A percentile compares a stretch with the other conserved stretches of the same genome.
phyloP scores from a whole-genome alignment of 1,140 invertebrate genomes.

The Probaryconus sp. region DNA sequence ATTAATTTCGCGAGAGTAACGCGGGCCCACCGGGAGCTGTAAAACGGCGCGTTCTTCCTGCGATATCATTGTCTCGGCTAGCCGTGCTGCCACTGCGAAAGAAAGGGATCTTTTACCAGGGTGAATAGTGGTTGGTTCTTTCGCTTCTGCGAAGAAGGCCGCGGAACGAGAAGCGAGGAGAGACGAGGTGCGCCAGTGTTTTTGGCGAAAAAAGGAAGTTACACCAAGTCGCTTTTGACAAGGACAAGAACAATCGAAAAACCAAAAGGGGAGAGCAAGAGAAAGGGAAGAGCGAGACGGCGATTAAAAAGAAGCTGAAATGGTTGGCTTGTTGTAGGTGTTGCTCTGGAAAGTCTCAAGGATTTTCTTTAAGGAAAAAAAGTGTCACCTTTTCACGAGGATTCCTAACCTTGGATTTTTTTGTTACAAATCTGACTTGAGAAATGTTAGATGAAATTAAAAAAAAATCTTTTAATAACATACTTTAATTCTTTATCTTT shows the following conservation, averaged over 20 bases:
- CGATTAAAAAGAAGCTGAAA: slow-evolving; percentile 40
- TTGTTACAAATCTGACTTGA: no score
- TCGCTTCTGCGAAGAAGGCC: slow-evolving; percentile 42
- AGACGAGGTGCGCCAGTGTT: slow-evolving; percentile 66
- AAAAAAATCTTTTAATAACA: no score
- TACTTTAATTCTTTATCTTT: no score
- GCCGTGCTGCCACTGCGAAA: slow-evolving; percentile 63
- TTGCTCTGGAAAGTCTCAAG: slow-evolving; percentile 49
- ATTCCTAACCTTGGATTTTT: no score
- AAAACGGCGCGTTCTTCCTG: slow-evolving; percentile 71
- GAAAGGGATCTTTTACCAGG: slow-evolving; percentile 72
- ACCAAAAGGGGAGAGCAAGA: slow-evolving; percentile 10
- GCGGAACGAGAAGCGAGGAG: slow-evolving; percentile 50
- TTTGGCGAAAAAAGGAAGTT: slow-evolving; percentile 71
- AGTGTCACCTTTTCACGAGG: slow-evolving; percentile 22
- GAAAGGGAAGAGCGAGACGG: slow-evolving; percentile 29
- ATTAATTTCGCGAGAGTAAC: slow-evolving; percentile 76
- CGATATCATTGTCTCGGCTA: slow-evolving; percentile 77
- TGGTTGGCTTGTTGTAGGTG: slow-evolving; percentile 57
- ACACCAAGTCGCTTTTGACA: slow-evolving; percentile 52
- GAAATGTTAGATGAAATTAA: no score
- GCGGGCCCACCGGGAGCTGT: slow-evolving; percentile 74
- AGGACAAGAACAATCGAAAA: slow-evolving; percentile 50
- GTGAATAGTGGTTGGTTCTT: slow-evolving; percentile 73
- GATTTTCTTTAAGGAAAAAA: slow-evolving; percentile 48